Conservation (phyloP, 1,140 invertebrate species). For the Dendroctonus ponderosae region DNA sequence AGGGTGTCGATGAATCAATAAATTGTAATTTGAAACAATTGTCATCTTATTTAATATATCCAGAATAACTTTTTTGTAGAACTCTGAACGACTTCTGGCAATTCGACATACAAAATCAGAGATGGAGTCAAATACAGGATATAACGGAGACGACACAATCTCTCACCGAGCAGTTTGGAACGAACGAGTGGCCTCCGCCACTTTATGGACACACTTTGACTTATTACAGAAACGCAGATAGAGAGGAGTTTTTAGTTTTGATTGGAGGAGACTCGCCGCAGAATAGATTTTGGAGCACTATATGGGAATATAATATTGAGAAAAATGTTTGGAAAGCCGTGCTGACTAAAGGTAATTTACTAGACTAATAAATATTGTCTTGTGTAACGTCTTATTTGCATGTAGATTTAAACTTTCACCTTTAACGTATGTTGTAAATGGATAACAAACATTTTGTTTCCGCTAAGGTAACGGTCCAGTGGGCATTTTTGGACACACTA, state of each 20-base stretch:
- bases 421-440: too few species aligned
- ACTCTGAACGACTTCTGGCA: constrained; percentile 89
- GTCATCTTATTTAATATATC: too few species aligned
- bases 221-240: constrained; percentile 68
- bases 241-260: constrained; percentile 75
- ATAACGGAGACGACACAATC: constrained; percentile 36
- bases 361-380: neutral
- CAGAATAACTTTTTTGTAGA: constrained; percentile 44
- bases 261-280: constrained; percentile 86
- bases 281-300: constrained; percentile 70
- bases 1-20: too few species aligned
- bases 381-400: too few species aligned
- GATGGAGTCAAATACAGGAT: constrained; percentile 71
- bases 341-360: constrained; percentile 58
- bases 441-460: neutral
- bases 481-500: constrained; percentile 87
- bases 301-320: constrained; percentile 81
- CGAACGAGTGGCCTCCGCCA: constrained; percentile 59
- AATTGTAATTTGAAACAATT: too few species aligned
- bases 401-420: too few species aligned
- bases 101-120: constrained; percentile 82
- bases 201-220: constrained; percentile 88
- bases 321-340: constrained; percentile 60
- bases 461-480: constrained; percentile 60
- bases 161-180: constrained; percentile 5